Evolutionary conservation across 1,140 invertebrate genomes (phyloP).

Genomic region (Drosophila subobscura): DNA sequence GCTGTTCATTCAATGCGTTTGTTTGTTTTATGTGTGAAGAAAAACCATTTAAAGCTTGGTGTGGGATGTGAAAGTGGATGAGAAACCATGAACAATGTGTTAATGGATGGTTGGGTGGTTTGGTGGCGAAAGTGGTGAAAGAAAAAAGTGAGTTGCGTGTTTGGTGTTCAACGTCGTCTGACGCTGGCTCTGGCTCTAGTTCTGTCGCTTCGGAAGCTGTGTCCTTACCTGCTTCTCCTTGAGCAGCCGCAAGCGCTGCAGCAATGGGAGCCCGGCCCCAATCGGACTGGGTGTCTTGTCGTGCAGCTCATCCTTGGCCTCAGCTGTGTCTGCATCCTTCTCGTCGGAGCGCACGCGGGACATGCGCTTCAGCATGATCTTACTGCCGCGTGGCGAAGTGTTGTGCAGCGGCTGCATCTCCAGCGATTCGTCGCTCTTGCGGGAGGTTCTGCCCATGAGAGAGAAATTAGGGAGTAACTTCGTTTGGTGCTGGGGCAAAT

Average conservation of each 20-base stretch:
- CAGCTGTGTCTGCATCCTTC: slow-evolving; percentile 85
- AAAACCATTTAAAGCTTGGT: slow-evolving; percentile 67
- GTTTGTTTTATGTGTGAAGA: slow-evolving; percentile 37
- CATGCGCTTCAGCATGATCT: slow-evolving; percentile 88
- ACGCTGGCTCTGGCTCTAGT: slow-evolving; percentile 8
- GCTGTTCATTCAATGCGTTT: slow-evolving; percentile 53
- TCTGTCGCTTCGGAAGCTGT: slow-evolving; percentile 6
- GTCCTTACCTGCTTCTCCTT: slow-evolving; percentile 92
- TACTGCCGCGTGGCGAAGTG: slow-evolving; percentile 79
- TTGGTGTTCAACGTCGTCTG: slow-evolving; percentile 24
- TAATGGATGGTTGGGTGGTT: neutral
- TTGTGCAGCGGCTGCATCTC: slow-evolving; percentile 87
- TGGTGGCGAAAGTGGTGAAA: slow-evolving; percentile 8
- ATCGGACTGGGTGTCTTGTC: slow-evolving; percentile 88
- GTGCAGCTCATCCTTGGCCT: slow-evolving; percentile 85
- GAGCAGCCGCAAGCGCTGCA: slow-evolving; percentile 90
- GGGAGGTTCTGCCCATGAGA: slow-evolving; percentile 71
- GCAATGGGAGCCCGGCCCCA: slow-evolving; percentile 91
- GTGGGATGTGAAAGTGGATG: slow-evolving; percentile 6
- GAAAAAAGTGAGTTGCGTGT: slow-evolving; percentile 16
- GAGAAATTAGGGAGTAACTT: neutral
- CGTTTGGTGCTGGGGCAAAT: neutral
- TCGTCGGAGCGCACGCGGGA: slow-evolving; percentile 88
- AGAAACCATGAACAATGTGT: neutral
- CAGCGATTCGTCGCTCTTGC: slow-evolving; percentile 86